Evolutionary conservation across 2,888 invertebrate genomes (phyloP).

Genomic region (Aporophyla nigra): DNA sequence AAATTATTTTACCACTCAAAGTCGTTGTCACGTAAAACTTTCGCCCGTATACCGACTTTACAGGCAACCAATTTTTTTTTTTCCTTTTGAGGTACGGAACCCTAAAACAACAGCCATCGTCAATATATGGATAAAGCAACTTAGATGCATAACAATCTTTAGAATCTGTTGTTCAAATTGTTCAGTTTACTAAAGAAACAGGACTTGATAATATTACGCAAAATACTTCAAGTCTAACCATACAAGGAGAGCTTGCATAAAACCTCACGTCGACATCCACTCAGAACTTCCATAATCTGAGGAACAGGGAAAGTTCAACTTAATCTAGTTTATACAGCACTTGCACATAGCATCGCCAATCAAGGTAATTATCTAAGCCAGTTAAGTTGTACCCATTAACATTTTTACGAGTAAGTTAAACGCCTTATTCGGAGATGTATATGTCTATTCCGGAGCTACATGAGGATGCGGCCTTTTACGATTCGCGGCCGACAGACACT

Average conservation of each 20-base stretch:
- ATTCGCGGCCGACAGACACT: constrained; percentile 37
- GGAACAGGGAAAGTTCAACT: constrained; percentile 45
- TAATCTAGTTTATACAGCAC: not conserved
- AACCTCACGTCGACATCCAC: not conserved
- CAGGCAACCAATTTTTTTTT: too few species aligned
- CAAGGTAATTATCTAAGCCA: constrained; percentile 42
- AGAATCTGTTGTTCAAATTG: constrained; percentile 2
- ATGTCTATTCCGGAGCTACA: constrained; percentile 28
- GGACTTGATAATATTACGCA: constrained; percentile 6
- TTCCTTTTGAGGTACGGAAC: too few species aligned
- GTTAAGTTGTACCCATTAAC: constrained; percentile 52
- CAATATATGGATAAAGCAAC: not conserved
- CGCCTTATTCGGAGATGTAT: constrained; percentile 51
- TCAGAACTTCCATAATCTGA: not conserved
- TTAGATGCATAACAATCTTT: not conserved
- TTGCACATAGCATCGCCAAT: constrained; percentile 25
- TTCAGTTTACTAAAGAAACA: constrained; percentile 20
- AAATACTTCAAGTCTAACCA: constrained; percentile 8
- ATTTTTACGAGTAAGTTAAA: constrained; percentile 52
- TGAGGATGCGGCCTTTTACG: constrained; percentile 45
- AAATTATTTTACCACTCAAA: too few species aligned
- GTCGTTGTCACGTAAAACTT: too few species aligned
- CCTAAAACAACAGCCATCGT: not conserved
- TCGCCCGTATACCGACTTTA: too few species aligned
- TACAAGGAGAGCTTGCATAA: not conserved